Evolutionary conservation across 2,797 vertebrate species (phyloP).

Genomic region (Eremophila alpestris): DNA sequence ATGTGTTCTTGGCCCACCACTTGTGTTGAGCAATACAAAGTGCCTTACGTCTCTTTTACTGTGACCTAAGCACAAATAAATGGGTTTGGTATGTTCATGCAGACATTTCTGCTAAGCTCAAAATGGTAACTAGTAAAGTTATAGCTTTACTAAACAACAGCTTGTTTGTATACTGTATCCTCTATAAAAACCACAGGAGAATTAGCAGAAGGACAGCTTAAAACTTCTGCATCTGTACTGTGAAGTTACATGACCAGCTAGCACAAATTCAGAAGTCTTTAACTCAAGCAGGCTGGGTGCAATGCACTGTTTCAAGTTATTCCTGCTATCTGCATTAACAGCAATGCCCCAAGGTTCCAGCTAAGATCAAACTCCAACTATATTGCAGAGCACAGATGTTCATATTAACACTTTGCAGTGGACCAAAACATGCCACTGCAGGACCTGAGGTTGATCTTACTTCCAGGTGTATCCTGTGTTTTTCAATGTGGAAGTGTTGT

Average conservation of each 20-base stretch:
- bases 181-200: background rate
- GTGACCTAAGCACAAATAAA: background rate
- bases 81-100: background rate
- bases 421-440: background rate
- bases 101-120: background rate
- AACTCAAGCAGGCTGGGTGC: background rate
- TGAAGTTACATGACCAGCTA: background rate
- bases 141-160: background rate
- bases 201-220: background rate
- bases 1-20: background rate
- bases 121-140: background rate
- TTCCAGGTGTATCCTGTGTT: background rate
- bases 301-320: background rate
- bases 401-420: background rate
- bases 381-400: background rate
- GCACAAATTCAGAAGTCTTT: background rate
- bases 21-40: background rate
- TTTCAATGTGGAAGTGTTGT: background rate
- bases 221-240: background rate
- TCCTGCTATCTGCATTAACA: background rate
- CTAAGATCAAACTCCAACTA: background rate
- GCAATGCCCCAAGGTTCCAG: background rate
- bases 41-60: background rate
- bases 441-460: background rate
- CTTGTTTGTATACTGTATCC: background rate